These are phyloP conservation scores for Aporophyla lueneburgensis DNA, from an alignment of 2,888 invertebrate species.

Conservation along the genomic window DNA sequence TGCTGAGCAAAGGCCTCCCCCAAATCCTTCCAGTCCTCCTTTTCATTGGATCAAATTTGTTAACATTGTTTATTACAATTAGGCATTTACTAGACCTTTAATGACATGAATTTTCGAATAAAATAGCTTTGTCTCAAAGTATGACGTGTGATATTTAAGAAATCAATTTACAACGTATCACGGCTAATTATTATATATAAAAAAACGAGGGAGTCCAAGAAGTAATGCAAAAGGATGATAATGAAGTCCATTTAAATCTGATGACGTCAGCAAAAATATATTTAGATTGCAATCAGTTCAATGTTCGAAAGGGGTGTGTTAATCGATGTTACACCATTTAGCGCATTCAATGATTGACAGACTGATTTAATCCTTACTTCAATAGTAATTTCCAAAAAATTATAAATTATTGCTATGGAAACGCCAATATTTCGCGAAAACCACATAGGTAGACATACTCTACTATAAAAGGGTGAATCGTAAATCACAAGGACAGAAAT, in stretches of 20 bases:
- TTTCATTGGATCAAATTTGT: too few species aligned
- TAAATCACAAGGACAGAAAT: conserved; percentile 67
- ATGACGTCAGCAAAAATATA: not conserved
- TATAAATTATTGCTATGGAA: not conserved
- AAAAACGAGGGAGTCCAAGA: not conserved
- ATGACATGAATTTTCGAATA: not conserved
- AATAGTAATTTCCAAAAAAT: not conserved
- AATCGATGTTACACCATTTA: not conserved
- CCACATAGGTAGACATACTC: not conserved
- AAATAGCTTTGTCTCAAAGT: not conserved
- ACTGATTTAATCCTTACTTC: not conserved
- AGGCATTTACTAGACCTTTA: too few species aligned
- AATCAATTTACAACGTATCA: not conserved
- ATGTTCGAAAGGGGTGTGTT: not conserved
- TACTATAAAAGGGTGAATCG: conserved; percentile 31
- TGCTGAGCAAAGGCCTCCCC: too few species aligned
- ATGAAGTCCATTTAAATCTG: not conserved
- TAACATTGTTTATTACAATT: not conserved
- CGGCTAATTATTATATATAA: not conserved
- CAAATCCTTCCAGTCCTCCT: too few species aligned
- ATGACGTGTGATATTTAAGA: not conserved
- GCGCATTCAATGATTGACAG: not conserved
- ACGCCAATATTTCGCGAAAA: not conserved
- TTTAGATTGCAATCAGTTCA: conserved; percentile 2
- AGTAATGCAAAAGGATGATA: not conserved